These are phyloP conservation scores for Lysandra bellargus DNA, from an alignment of 2,888 invertebrate species.

Conservation along the genomic window DNA sequence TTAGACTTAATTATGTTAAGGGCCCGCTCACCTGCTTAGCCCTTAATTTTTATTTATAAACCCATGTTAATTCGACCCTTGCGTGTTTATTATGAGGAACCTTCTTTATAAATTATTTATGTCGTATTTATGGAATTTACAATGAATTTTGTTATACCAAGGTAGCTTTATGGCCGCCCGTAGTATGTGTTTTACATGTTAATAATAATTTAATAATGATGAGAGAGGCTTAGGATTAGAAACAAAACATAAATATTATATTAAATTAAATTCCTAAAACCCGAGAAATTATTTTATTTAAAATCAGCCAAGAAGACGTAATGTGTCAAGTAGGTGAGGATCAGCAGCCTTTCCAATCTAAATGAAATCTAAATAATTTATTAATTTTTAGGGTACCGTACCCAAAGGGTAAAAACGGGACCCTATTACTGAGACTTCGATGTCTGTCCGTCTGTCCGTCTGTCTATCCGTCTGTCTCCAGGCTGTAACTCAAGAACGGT, in stretches of 20 bases:
- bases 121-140: slow-evolving; percentile 28
- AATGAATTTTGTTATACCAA: slow-evolving; percentile 17
- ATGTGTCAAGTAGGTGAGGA: neutral
- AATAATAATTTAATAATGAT: slow-evolving; percentile 17
- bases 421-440: too few relatives aligned
- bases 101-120: slow-evolving; percentile 40
- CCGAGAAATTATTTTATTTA: neutral
- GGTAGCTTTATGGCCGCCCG: slow-evolving; percentile 13
- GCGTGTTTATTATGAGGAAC: slow-evolving; percentile 38
- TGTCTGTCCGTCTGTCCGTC: too few relatives aligned
- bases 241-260: neutral
- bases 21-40: slow-evolving; percentile 56
- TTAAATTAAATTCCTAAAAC: neutral
- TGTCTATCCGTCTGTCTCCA: too few relatives aligned
- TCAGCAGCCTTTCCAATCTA: too few relatives aligned
- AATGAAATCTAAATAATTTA: too few relatives aligned
- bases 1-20: slow-evolving; percentile 72
- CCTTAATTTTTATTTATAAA: slow-evolving; percentile 70
- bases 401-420: too few relatives aligned
- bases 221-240: neutral
- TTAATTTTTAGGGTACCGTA: too few relatives aligned
- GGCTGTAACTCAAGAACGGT: too few relatives aligned
- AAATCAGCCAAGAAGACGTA: neutral
- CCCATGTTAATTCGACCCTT: slow-evolving; percentile 43
- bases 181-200: slow-evolving; percentile 21